Evolutionary conservation across 2,888 invertebrate genomes (phyloP).

Genomic region (Phrixothrix hirtus): DNA sequence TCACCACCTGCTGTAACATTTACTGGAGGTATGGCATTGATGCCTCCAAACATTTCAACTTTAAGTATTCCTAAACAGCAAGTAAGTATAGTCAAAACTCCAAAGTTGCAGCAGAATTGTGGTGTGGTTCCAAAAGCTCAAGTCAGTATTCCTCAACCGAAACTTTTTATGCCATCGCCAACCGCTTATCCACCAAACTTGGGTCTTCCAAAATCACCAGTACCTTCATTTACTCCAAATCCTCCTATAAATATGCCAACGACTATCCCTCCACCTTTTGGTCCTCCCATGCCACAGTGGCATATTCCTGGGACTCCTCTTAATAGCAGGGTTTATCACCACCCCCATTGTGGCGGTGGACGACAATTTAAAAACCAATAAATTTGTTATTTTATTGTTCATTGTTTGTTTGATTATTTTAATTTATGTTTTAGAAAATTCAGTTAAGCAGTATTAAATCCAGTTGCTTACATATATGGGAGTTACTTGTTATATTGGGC

Average conservation of each 20-base stretch:
- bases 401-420: constrained; percentile 28
- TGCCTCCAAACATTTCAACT: constrained; percentile 2
- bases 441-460: too few species aligned
- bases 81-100: constrained; percentile 9
- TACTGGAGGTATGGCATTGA: constrained; percentile 1
- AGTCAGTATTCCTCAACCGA: constrained; percentile 5
- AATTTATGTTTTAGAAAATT: too few species aligned
- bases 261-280: constrained; percentile 28
- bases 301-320: constrained; percentile 11
- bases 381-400: constrained; percentile 10
- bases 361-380: constrained; percentile 22
- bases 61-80: constrained; percentile 12
- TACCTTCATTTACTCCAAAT: constrained; percentile 14
- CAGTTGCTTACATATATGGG: too few species aligned
- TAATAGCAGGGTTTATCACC: constrained; percentile 7
- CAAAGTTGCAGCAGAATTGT: constrained; percentile 7
- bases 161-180: constrained; percentile 10
- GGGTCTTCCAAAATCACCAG: constrained; percentile 24
- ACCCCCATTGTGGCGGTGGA: constrained; percentile 6
- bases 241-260: constrained; percentile 24
- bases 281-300: constrained; percentile 31
- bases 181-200: constrained; percentile 22
- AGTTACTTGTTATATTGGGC: too few species aligned
- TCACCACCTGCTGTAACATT: constrained; percentile 5
- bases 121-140: constrained; percentile 25